Evolutionary conservation across 2,797 vertebrate genomes (phyloP).

Genomic region (Eutrigla gurnardus): DNA sequence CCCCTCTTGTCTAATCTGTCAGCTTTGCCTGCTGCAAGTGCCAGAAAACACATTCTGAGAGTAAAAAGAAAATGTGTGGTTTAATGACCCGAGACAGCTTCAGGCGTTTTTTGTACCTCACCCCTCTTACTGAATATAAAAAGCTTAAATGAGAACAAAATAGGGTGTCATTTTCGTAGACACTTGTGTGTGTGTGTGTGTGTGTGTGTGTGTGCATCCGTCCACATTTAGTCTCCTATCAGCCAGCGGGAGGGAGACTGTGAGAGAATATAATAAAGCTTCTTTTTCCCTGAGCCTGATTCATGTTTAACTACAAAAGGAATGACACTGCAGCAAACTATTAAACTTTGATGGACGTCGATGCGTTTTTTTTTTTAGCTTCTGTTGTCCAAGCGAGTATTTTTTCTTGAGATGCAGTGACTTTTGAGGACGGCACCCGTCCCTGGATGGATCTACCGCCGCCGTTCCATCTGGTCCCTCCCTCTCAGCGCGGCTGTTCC

Average conservation of each 20-base stretch:
- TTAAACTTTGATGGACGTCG: constrained; percentile 1
- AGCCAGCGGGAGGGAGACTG: constrained; percentile 15
- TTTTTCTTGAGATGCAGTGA: constrained; percentile 34
- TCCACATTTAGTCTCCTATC: constrained; percentile 39
- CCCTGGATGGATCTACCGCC: constrained; percentile 49
- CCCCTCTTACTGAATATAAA: constrained; percentile 74
- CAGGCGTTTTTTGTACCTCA: constrained; percentile 71
- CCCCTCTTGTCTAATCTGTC: constrained; percentile 76
- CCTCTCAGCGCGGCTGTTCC: constrained; percentile 59
- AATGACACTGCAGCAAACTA: constrained; percentile 24
- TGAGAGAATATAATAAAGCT: constrained; percentile 28
- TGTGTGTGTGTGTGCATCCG: constrained; percentile 36
- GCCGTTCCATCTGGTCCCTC: constrained; percentile 73
- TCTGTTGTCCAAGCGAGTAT: constrained; percentile 12
- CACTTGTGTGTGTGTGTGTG: constrained; percentile 50
- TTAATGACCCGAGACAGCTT: constrained; percentile 81
- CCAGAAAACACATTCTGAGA: constrained; percentile 74
- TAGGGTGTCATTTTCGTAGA: constrained; percentile 70
- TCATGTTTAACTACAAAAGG: constrained; percentile 38
- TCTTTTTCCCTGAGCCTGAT: constrained; percentile 34
- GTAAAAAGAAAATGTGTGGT: constrained; percentile 75
- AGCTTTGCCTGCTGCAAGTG: constrained; percentile 70
- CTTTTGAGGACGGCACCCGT: constrained; percentile 49
- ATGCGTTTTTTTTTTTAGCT: not conserved
- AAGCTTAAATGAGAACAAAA: constrained; percentile 79